Base-by-base conservation (phyloP, 1,140 invertebrate species). In the Galleria mellonella region DNA sequence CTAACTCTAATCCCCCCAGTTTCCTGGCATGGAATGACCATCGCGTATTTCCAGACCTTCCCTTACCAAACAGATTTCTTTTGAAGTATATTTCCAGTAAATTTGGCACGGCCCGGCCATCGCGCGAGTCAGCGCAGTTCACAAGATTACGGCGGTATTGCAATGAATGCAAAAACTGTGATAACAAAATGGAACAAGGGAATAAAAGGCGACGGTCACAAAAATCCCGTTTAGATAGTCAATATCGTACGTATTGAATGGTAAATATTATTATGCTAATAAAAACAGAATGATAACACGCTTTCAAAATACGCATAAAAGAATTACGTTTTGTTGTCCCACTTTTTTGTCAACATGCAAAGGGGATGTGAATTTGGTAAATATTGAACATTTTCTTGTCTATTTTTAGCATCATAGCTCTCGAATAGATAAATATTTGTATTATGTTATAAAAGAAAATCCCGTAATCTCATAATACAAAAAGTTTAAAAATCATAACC, bases 81-180 rank as follows among this genome's bases (percentile, higher is more conserved):
- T 69, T 61, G 56, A 60, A 60, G 58, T 61, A 49, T 33, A 37
- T 59, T 70, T 72, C 61, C 62, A 49, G 54, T 69, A 66, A 67
- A 68, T 72, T 75, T 66, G 57, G 60, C 59, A 59, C 55, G 46
- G 51, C 40, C 43, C 37, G 9, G 17, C 17, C 46, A 45, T 47
- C n/a, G n/a, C n/a, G n/a, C n/a, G n/a, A 44, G 47, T 48, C 56
- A 47, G 37, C 28, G n/a, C 44, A 48, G 43, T 27, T 45, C 14
- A 31, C 9, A 23, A 32, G 33, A 38, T 14, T 8, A 13, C 2
- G 14, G 32, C 32, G 32, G 4, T 31, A 31, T 31, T 31, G 30
- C 9, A 10, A 8, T 31, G 10, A 31, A 31, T n/a, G 17, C 17
- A 23, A 23, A 23, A 23, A 23, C 6, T 3, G 2, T 3, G 17